Percentiles rank a stretch among this genome's conserved stretches.
These are phyloP conservation scores for Diloba caeruleocephala DNA, from an alignment of 2,888 invertebrate species.

Conservation along the genomic window DNA sequence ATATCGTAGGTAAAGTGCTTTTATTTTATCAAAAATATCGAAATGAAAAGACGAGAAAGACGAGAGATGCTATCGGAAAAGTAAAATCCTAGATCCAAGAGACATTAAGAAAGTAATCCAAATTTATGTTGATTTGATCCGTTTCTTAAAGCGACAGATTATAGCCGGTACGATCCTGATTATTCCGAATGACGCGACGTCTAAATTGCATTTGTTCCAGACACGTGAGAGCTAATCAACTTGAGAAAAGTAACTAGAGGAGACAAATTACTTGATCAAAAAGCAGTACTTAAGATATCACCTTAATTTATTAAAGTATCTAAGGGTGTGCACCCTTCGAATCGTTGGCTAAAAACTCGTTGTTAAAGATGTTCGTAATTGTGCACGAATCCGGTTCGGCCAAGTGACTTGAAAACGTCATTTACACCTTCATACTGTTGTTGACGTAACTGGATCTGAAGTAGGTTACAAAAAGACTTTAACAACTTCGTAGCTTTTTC, in stretches of 20 bases:
- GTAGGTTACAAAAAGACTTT: too few species aligned
- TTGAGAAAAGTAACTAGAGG: slow-evolving; percentile 5
- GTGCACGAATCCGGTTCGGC: too few species aligned
- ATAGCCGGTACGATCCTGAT: slow-evolving; percentile 52
- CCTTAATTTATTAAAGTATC: not conserved
- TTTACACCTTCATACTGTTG: too few species aligned
- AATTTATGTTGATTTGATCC: slow-evolving; percentile 53
- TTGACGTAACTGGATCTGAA: too few species aligned
- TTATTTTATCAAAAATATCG: too few species aligned
- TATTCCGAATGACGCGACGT: slow-evolving; percentile 42
- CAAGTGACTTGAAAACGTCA: too few species aligned
- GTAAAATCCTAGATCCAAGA: slow-evolving; percentile 21
- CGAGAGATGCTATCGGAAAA: not conserved
- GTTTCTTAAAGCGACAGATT: slow-evolving; percentile 45
- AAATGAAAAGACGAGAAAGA: too few species aligned
- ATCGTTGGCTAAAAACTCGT: too few species aligned
- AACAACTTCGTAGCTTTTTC: too few species aligned
- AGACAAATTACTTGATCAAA: slow-evolving; percentile 5
- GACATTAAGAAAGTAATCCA: slow-evolving; percentile 45
- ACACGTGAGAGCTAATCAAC: slow-evolving; percentile 32
- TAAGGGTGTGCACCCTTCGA: not conserved
- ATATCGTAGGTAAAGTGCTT: too few species aligned
- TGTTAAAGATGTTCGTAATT: too few species aligned
- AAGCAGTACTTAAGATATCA: not conserved
- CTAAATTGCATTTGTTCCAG: slow-evolving; percentile 41